These are phyloP conservation scores for Nymphalis polychloros DNA, from an alignment of 2,888 invertebrate genomes.

Conservation along the genomic window DNA sequence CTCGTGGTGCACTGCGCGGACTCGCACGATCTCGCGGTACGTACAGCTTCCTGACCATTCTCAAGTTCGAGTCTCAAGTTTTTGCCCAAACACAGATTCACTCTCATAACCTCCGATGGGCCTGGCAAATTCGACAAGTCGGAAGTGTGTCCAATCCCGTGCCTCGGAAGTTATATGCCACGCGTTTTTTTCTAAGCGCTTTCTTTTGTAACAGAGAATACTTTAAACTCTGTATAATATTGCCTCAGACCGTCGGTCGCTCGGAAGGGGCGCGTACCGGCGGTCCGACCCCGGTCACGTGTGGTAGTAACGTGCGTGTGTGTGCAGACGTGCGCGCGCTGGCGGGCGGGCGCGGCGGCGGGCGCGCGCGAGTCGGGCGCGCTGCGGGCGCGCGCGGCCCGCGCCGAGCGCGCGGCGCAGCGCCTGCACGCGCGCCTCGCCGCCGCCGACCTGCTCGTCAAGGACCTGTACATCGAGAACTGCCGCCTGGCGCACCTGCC, in stretches of 20 bases:
- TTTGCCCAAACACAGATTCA: too few relatives aligned
- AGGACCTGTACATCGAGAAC: constrained; percentile 93
- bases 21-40: constrained; percentile 16
- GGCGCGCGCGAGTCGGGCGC: constrained; percentile 53
- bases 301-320: constrained; percentile 35
- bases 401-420: constrained; percentile 86
- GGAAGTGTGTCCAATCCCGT: too few relatives aligned
- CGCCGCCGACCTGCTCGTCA: constrained; percentile 69
- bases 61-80: too few relatives aligned
- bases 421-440: constrained; percentile 75
- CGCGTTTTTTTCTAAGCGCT: too few relatives aligned
- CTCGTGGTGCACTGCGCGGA: constrained; percentile 29
- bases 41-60: too few relatives aligned
- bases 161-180: too few relatives aligned
- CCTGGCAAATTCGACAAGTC: too few relatives aligned
- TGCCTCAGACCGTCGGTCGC: too few relatives aligned
- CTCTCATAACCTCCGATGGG: too few relatives aligned
- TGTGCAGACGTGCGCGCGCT: constrained; percentile 82
- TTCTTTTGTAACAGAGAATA: too few relatives aligned
- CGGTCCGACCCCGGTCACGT: background rate
- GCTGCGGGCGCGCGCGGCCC: constrained; percentile 79
- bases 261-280: too few relatives aligned
- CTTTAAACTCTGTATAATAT: too few relatives aligned
- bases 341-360: constrained; percentile 84
- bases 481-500: constrained; percentile 84